Evolutionary conservation across 2,113 vertebrate genomes (phyloP).

Genomic region (Scolopax mira): DNA sequence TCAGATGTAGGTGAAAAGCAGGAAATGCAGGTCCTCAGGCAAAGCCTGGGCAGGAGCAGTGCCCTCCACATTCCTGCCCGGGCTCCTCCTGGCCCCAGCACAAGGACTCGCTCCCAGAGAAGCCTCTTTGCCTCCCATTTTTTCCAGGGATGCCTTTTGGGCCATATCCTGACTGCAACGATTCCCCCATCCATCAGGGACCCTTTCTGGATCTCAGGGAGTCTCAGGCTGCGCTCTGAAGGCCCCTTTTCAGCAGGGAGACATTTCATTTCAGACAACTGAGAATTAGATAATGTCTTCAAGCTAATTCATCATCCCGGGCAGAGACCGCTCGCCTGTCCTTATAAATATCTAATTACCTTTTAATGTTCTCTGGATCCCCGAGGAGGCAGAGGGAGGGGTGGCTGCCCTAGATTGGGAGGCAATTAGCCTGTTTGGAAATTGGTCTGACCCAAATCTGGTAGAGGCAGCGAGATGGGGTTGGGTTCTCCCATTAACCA

Average conservation of each 20-base stretch:
- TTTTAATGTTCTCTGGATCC: slow-evolving; percentile 55
- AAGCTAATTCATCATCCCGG: slow-evolving; percentile 28
- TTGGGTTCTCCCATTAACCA: neutral
- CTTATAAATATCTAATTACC: slow-evolving; percentile 69
- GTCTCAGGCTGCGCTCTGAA: neutral
- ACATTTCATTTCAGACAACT: slow-evolving; percentile 21
- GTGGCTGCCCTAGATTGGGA: slow-evolving; percentile 38
- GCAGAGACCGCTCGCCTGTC: slow-evolving; percentile 34
- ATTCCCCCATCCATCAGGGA: neutral
- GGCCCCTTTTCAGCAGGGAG: slow-evolving; percentile 35
- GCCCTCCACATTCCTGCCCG: neutral
- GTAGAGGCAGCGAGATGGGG: neutral
- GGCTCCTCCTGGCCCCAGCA: neutral
- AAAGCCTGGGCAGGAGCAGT: neutral
- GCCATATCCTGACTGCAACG: neutral
- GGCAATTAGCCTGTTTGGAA: slow-evolving; percentile 55
- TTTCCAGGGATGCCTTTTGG: neutral
- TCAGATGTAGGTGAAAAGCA: neutral
- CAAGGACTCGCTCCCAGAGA: accelerated
- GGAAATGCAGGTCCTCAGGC: neutral
- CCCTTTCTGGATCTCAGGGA: neutral
- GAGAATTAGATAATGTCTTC: slow-evolving; percentile 32
- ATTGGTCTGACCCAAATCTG: slow-evolving; percentile 1
- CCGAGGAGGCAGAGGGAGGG: slow-evolving; percentile 4
- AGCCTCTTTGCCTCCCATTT: accelerated